These are phyloP conservation scores for Sphaerophoria taeniata DNA, from an alignment of 2,888 invertebrate species.

Conservation along the genomic window DNA sequence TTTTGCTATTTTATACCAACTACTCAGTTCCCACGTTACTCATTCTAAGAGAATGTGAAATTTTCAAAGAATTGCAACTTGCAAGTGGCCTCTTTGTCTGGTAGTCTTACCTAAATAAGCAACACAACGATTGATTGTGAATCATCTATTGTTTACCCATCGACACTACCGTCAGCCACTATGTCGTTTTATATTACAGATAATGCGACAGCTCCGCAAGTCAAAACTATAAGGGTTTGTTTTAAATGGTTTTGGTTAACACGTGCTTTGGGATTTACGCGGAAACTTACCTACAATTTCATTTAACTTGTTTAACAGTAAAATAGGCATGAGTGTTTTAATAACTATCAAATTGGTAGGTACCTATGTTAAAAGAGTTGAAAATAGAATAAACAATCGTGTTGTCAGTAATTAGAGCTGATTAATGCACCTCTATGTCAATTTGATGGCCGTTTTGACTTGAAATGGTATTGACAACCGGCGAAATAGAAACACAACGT, in stretches of 20 bases:
- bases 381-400: not conserved
- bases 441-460: conserved; percentile 4
- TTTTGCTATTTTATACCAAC: too few relatives aligned
- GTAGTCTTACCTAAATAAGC: not conserved
- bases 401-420: conserved; percentile 19
- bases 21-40: too few relatives aligned
- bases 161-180: not conserved
- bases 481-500: not conserved
- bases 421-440: conserved; percentile 6
- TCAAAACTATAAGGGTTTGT: not conserved
- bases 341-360: not conserved
- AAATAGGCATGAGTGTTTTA: not conserved
- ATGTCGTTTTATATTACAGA: not conserved
- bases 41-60: not conserved
- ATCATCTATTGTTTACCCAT: not conserved
- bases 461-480: conserved; percentile 18
- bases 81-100: not conserved
- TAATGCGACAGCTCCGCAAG: too few relatives aligned
- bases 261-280: not conserved
- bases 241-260: not conserved
- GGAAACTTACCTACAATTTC: not conserved
- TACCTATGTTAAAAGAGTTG: not conserved
- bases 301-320: not conserved
- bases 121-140: not conserved
- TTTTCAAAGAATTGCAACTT: not conserved